Base-by-base conservation (phyloP, 1,140 invertebrate species). In the Bombus cullumanus region DNA sequence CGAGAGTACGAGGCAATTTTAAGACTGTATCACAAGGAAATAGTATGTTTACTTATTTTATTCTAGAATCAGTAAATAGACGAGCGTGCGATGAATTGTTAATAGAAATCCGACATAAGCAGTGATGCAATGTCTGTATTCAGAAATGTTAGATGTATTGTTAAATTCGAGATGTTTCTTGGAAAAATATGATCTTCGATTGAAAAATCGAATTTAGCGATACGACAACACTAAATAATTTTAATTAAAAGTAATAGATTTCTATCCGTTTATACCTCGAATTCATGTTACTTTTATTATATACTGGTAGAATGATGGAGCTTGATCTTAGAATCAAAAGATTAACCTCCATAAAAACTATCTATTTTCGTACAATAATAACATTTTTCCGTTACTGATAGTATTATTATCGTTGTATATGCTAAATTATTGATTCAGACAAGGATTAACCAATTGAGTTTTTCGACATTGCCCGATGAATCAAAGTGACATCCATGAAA, bases 11-110 rank as follows among this genome's bases (percentile, higher is more conserved):
- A 34, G n/a, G 9, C n/a, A 53, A 62, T 72, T 59, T 71, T 72
- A 79, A 84, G 83, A 84, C 83, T 84, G 81, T 68, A 47, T 78
- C 47, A 72, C 31, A 53, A 68, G 34, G 1, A 59, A 47, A 79
- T 31, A 59, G 76, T 53, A 69, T 68, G 18, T 57, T 75, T 62
- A 28, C n/a, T 80, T 69, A 71, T 53, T 83, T 76, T 53, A 66
- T n/a, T 47, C 9, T 39, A 43, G n/a, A 37, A 53, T 69, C 78
- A 8, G 41, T 25, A 62, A 76, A 68, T 53, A 62, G 12, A 62
- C 69, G n/a, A 25, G 69, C 22, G 62, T 66, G 28, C 12, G 31
- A 43, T 43, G 62, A 79, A 79, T 53, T 71, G 9, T 71, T 53
- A 69, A 66, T 66, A 28, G 25, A 34, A 34, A 43, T 57, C 18